Evolutionary conservation across 1,140 invertebrate species (phyloP).

Genomic region (Diorhabda elongata): DNA sequence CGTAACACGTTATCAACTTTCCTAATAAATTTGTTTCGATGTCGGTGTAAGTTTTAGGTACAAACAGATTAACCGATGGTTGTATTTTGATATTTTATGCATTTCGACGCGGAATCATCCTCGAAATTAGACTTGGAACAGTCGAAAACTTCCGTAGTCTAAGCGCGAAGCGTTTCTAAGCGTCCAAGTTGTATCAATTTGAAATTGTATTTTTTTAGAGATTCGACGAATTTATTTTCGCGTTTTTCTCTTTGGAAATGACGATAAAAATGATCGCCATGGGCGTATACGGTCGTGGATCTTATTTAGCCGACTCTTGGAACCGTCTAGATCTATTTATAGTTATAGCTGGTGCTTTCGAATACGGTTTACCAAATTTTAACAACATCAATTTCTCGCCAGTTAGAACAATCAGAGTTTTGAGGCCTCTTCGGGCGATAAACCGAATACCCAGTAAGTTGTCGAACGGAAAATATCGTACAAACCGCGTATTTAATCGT

Average conservation of each 20-base stretch:
- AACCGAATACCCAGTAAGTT: slow-evolving; percentile 99
- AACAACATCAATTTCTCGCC: slow-evolving; percentile 98
- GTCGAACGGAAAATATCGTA: background rate
- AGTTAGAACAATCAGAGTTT: slow-evolving; percentile 94
- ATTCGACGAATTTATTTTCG: slow-evolving; percentile 98
- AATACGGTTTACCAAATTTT: slow-evolving; percentile 88
- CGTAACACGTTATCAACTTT: too few relatives aligned
- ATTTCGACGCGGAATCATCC: too few relatives aligned
- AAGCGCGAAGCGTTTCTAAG: too few relatives aligned
- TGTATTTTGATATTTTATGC: too few relatives aligned
- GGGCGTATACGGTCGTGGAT: slow-evolving; percentile 92
- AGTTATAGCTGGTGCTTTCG: slow-evolving; percentile 87
- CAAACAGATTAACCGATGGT: too few relatives aligned
- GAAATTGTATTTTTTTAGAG: slow-evolving; percentile 58
- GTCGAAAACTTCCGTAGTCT: too few relatives aligned
- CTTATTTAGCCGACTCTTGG: slow-evolving; percentile 97
- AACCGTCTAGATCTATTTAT: slow-evolving; percentile 99
- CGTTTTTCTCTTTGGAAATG: slow-evolving; percentile 96
- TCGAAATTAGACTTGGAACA: too few relatives aligned
- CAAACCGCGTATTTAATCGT: background rate
- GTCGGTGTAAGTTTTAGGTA: too few relatives aligned
- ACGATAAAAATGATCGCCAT: slow-evolving; percentile 97
- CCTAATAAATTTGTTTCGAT: too few relatives aligned
- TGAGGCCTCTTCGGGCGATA: slow-evolving; percentile 93
- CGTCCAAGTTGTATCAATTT: too few relatives aligned